These are phyloP conservation scores for Mastigias papua DNA, from an alignment of 30 jellyfish, hydroid and myxozoan genomes.

Conservation along the genomic window DNA sequence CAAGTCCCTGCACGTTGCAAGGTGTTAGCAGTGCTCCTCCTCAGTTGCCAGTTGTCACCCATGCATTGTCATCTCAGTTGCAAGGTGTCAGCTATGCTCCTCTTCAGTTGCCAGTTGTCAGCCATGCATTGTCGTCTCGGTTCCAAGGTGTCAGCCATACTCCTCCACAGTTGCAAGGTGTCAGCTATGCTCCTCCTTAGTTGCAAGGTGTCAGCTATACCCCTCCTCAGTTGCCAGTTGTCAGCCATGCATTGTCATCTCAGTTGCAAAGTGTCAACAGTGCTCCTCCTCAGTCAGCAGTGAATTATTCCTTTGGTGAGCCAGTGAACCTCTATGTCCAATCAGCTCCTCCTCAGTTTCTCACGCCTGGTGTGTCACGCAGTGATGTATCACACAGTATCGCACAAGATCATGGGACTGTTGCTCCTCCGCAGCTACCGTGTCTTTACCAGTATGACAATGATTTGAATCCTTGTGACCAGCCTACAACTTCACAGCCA, in stretches of 20 bases:
- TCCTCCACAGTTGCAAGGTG: not conserved
- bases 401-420: not conserved
- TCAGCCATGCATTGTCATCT: too few relatives aligned
- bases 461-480: slow-evolving; percentile 15
- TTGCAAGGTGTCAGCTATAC: too few relatives aligned
- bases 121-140: too few relatives aligned
- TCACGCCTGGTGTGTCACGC: not conserved
- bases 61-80: too few relatives aligned
- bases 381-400: not conserved
- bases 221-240: too few relatives aligned
- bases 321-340: not conserved
- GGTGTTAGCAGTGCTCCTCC: not conserved
- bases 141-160: too few relatives aligned
- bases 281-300: not conserved
- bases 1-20: not conserved
- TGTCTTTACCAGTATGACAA: slow-evolving; percentile 2
- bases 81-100: too few relatives aligned
- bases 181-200: too few relatives aligned
- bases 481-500: too few relatives aligned
- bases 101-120: too few relatives aligned
- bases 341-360: not conserved
- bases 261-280: not conserved
- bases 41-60: too few relatives aligned
- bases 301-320: not conserved
- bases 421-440: slow-evolving; percentile 12